phyloP scores from a whole-genome alignment of 1,140 invertebrate species.

The Brachionus sp. region DNA sequence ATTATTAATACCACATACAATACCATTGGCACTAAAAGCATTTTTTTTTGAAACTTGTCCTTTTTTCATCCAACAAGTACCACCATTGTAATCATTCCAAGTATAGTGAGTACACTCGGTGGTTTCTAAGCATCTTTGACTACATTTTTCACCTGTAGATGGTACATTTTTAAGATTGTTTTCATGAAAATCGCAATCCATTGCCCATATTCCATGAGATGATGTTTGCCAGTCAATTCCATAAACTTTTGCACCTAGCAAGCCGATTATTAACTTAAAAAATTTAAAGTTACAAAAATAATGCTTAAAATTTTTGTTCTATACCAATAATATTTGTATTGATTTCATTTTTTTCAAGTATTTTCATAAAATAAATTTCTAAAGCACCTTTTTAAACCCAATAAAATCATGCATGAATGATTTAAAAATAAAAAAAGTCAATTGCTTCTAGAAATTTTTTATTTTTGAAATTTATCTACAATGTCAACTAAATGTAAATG shows the following conservation, averaged over 20 bases:
- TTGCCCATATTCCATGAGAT: slow-evolving; percentile 11
- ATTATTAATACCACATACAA: neutral
- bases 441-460: too few species aligned
- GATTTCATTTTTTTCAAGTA: too few species aligned
- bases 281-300: too few species aligned
- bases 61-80: slow-evolving; percentile 25
- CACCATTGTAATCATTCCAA: slow-evolving; percentile 14
- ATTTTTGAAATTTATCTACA: too few species aligned
- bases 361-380: too few species aligned
- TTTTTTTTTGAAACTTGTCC: neutral
- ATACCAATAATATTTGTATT: too few species aligned
- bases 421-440: too few species aligned
- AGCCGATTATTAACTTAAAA: too few species aligned
- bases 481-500: too few species aligned
- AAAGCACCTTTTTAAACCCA: too few species aligned
- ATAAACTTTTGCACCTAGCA: neutral
- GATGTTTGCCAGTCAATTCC: neutral
- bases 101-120: neutral
- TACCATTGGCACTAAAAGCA: neutral
- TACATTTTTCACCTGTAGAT: neutral
- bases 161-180: neutral
- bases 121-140: neutral
- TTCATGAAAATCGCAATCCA: neutral
- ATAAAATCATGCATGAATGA: too few species aligned
- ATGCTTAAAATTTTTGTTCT: too few species aligned